Evolutionary conservation across 2,797 vertebrate species (phyloP).

Genomic region (Geotrypetes seraphini): DNA sequence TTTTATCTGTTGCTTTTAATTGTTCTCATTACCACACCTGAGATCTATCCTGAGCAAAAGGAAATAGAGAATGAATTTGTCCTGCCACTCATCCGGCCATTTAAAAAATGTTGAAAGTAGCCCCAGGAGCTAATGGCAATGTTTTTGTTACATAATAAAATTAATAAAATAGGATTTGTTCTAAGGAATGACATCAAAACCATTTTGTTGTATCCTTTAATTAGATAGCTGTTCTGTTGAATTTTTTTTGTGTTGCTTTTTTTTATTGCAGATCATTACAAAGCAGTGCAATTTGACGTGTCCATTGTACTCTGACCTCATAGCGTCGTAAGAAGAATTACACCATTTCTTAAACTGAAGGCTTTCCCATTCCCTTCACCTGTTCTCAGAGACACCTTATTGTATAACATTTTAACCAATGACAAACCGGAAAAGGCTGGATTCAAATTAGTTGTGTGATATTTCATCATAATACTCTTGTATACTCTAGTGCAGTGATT

Average conservation of each 20-base stretch:
- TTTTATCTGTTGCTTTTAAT: not conserved
- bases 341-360: not conserved
- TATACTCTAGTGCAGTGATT: no score
- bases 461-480: slow-evolving; percentile 34
- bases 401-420: slow-evolving; percentile 19
- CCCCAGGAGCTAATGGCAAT: slow-evolving; percentile 2
- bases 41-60: not conserved
- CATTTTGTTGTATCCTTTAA: slow-evolving; percentile 2
- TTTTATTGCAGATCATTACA: not conserved
- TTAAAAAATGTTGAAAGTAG: slow-evolving; percentile 12
- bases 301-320: not conserved
- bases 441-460: slow-evolving; percentile 31
- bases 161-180: not conserved
- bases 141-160: not conserved
- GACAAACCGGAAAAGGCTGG: slow-evolving; percentile 24
- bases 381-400: slow-evolving; percentile 13
- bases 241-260: not conserved
- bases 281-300: no score
- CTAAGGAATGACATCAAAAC: no score
- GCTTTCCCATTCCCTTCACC: not conserved
- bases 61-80: not conserved
- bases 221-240: not conserved
- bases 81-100: not conserved
- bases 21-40: not conserved
- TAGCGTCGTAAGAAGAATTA: not conserved